Base-by-base conservation (phyloP, 2,888 invertebrate genomes). In the Xylota sylvarum region DNA sequence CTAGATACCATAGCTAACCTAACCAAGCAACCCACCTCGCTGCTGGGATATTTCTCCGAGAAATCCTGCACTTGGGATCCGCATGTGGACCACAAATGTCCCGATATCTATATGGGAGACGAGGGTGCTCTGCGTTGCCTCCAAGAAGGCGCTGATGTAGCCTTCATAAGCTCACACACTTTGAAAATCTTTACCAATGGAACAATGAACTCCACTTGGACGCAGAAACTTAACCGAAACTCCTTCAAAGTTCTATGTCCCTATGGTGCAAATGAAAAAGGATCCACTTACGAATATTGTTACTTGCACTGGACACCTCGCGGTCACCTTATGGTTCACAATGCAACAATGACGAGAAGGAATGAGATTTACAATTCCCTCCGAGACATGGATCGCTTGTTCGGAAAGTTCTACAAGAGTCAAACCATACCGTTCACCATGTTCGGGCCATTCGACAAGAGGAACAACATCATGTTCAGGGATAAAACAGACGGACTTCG, bases 341-440 rank as follows among this genome's bases (percentile, higher is more conserved):
- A 93, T 56, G 90, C 94, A 4, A 93, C 94, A 0, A 88, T 92
- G 3, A 92, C 95, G 88, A 93, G 95, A 88, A 92, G 92, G 30
- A 94, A 95, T 88, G 97, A 97, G 90, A 95, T 96, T 0, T 93
- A 95, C 76, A 95, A 96, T 87, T 94, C 96, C 0, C 93, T 97
- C 46, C 93, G 95, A 12, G 94, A 95, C 88, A 93, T 97, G 89
- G 96, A 96, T 90, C 93, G 94, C 88, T 91, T 95, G 35, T 97
- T 97, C 90, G 97, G 97, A 50, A 94, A 94, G 90, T 93, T 93
- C 48, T 93, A 92, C 88, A 93, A 93, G 67, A 93, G 93, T 4
- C 93, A 94, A 14, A 95, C 94, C 0, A 93, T 94, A 0, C 94
- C 96, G 87, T 96, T 96, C 89, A 94, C 95, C 0, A 93, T 97